Conservation (phyloP, 2,113 vertebrate species). For the Pantherophis guttatus region DNA sequence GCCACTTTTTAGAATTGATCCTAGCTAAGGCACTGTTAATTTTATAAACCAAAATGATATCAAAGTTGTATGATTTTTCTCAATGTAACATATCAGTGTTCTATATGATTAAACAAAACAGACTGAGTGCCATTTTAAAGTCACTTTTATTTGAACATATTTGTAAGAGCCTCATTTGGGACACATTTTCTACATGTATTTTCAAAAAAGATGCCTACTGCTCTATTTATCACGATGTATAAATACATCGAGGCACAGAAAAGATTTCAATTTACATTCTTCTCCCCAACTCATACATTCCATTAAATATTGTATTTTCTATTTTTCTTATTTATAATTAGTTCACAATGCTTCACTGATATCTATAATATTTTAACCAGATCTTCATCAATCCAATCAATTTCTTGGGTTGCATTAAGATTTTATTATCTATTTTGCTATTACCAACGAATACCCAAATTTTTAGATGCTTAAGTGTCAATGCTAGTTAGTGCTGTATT, state of each 20-base stretch:
- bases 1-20: not conserved
- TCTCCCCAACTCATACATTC: not conserved
- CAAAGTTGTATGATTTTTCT: not conserved
- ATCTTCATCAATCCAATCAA: not conserved
- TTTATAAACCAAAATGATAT: not conserved
- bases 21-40: not conserved
- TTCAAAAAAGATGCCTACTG: not conserved
- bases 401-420: not conserved
- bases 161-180: not conserved
- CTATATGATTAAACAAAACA: not conserved
- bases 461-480: not conserved
- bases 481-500: not conserved
- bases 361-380: fast-evolving
- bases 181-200: not conserved
- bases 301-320: not conserved
- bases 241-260: not conserved
- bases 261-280: not conserved
- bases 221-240: not conserved
- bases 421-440: not conserved
- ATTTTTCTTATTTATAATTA: not conserved
- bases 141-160: constrained; percentile 5
- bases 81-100: not conserved
- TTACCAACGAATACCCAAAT: not conserved
- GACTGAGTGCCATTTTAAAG: not conserved
- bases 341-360: not conserved